Evolutionary conservation across 2,888 invertebrate genomes (phyloP), one percentile per base, ranked within the genome.

Genomic region (Tinea semifulvella): DNA sequence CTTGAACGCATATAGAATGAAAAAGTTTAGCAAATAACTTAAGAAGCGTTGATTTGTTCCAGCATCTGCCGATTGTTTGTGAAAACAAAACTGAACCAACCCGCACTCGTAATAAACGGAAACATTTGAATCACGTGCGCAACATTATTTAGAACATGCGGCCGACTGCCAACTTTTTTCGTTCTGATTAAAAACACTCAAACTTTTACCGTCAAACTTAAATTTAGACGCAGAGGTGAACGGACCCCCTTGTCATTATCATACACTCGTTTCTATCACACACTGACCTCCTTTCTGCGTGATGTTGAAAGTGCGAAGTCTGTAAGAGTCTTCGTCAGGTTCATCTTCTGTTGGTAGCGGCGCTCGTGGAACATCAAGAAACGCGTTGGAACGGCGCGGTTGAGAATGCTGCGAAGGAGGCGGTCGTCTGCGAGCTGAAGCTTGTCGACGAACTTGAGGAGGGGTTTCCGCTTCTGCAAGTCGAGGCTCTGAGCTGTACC

Each of bases 241-340:
- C 63, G 75, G 61, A 65, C 76, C 59, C n/a, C n/a, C n/a, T n/a
- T n/a, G n/a, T n/a, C n/a, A n/a, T n/a, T n/a, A n/a, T n/a, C n/a
- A n/a, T n/a, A n/a, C n/a, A 16, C 7, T 10, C 17, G 31, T 14
- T 36, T 36, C 18, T n/a, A 16, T n/a, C 16, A 36, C 36, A 14
- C 27, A 60, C 62, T 68, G 73, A 87, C 85, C 85, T 88, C 93
- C 93, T 87, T 96, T 96, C 58, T 91, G 87, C 57, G 95, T 92
- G 76, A 90, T 90, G 77, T 93, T 92, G 84, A 98, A 98, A 54
- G 94, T 94, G 58, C 97, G 86, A 58, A 97, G 87, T 52, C 95
- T 85, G 77, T 95, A 94, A 50, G 91, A 90, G 71, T 94, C 94
- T 60, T 93, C 93, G 58, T 93, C 92, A 44, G 89, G 89, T 50